A percentile compares a stretch with the other conserved stretches of the same genome.
These are phyloP conservation scores for Venturia canescens DNA, from an alignment of 1,140 invertebrate genomes.

Conservation along the genomic window DNA sequence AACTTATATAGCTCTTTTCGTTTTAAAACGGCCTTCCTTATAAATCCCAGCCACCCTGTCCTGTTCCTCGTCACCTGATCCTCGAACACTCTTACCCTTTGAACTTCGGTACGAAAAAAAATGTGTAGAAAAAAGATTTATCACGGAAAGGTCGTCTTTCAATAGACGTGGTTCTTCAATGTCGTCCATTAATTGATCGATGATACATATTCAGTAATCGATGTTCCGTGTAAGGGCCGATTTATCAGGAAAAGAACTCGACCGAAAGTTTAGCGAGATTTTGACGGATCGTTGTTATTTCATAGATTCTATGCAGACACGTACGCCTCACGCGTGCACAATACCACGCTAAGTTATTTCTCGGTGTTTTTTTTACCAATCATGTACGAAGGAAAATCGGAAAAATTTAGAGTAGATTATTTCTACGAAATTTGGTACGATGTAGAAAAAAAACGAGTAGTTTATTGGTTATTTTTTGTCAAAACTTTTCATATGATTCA, in stretches of 20 bases:
- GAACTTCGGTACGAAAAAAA: no score
- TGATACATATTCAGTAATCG: neutral
- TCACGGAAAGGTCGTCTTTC: neutral
- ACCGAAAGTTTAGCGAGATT: neutral
- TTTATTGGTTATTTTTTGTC: no score
- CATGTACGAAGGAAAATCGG: neutral
- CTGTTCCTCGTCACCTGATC: no score
- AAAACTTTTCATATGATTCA: no score
- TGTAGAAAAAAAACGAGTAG: no score
- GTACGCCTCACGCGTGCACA: neutral
- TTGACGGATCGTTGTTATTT: conserved; percentile 32
- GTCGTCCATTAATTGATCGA: neutral
- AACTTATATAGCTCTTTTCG: conserved; percentile 61
- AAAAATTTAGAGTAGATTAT: no score
- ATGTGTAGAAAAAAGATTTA: neutral
- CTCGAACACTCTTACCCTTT: no score
- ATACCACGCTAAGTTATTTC: neutral
- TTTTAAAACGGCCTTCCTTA: conserved; percentile 58
- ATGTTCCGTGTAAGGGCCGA: conserved; percentile 25
- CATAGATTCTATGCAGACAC: neutral
- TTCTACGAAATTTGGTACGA: no score
- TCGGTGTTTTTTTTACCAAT: neutral
- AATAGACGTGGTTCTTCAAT: neutral
- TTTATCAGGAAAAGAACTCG: conserved; percentile 55
- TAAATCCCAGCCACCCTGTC: neutral